These are phyloP conservation scores for Biston stratarius DNA, from an alignment of 2,888 invertebrate genomes.

Conservation along the genomic window DNA sequence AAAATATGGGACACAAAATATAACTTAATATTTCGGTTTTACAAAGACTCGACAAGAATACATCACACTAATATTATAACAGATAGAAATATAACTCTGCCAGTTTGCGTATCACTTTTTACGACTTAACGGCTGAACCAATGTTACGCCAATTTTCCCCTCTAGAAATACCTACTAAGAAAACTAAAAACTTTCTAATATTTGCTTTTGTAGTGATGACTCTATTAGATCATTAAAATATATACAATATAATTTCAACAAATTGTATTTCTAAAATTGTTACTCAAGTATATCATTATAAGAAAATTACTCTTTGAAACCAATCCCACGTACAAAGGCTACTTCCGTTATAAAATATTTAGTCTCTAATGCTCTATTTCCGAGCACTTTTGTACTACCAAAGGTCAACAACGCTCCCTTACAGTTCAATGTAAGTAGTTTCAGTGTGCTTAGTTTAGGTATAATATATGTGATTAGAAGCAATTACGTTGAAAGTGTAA, in stretches of 20 bases:
- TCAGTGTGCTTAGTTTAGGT: conserved; percentile 46
- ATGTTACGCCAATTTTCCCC: too few relatives aligned
- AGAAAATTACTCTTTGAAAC: conserved; percentile 4
- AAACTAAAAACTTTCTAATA: too few relatives aligned
- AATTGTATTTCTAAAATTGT: not conserved
- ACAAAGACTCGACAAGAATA: too few relatives aligned
- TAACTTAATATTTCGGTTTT: too few relatives aligned
- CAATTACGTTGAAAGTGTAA: conserved; percentile 83
- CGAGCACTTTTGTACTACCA: conserved; percentile 13
- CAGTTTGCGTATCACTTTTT: too few relatives aligned
- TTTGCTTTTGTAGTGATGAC: too few relatives aligned
- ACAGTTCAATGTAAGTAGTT: conserved; percentile 42
- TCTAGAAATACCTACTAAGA: too few relatives aligned
- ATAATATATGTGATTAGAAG: conserved; percentile 74
- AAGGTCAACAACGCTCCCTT: conserved; percentile 25
- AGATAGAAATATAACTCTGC: too few relatives aligned
- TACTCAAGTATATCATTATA: not conserved
- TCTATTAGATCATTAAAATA: too few relatives aligned
- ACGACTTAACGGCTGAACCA: too few relatives aligned
- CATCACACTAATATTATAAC: too few relatives aligned
- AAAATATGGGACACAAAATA: too few relatives aligned
- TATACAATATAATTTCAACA: not conserved
- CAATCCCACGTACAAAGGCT: conserved; percentile 4
- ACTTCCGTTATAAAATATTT: not conserved
- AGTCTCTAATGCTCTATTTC: conserved; percentile 10